Percentiles rank a stretch among this genome's conserved stretches.
These are phyloP conservation scores for Erythrolamprus reginae DNA, from an alignment of 2,113 vertebrate species.

Conservation along the genomic window DNA sequence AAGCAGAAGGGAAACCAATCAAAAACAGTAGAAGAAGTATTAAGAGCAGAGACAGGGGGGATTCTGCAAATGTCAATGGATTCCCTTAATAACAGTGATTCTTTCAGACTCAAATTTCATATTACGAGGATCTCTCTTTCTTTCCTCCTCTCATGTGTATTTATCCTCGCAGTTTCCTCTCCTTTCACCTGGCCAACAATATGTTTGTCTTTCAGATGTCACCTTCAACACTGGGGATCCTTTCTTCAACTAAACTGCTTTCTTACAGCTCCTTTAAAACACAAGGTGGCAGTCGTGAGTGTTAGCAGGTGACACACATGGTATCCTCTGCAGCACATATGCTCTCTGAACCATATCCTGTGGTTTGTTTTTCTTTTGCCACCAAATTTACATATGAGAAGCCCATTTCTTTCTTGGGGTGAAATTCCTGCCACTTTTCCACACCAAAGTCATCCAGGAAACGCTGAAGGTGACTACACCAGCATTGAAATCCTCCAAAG, in stretches of 20 bases:
- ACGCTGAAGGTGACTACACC: too few species aligned
- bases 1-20: neutral
- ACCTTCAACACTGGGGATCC: too few species aligned
- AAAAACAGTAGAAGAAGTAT: conserved; percentile 8
- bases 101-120: neutral
- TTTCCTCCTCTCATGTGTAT: neutral
- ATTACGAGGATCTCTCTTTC: neutral
- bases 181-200: too few species aligned
- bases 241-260: too few species aligned
- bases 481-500: too few species aligned
- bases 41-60: neutral
- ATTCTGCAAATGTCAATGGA: neutral
- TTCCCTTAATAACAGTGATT: neutral
- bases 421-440: neutral
- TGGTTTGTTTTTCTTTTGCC: neutral
- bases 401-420: neutral
- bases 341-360: neutral
- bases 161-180: too few species aligned
- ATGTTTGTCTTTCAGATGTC: too few species aligned
- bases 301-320: too few species aligned
- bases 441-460: neutral
- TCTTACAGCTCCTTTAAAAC: too few species aligned
- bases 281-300: too few species aligned
- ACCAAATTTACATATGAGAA: neutral
- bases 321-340: too few species aligned